phyloP scores from a whole-genome alignment of 1,140 invertebrate species.

The Drosophila murphyi region DNA sequence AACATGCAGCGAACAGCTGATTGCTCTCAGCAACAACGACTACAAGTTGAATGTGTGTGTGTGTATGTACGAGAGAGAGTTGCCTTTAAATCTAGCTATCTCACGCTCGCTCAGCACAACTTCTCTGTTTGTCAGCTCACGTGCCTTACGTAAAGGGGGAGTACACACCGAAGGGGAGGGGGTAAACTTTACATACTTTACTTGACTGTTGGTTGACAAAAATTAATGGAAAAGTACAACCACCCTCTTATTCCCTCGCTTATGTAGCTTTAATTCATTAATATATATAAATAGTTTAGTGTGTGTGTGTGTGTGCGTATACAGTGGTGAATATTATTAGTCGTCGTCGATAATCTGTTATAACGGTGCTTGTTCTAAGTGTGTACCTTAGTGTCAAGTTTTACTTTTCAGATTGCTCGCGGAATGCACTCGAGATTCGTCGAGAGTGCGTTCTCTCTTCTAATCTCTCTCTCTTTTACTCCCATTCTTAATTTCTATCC shows the following conservation, averaged over 20 bases:
- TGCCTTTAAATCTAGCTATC: not conserved
- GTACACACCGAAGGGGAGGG: too few relatives aligned
- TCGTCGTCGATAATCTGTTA: constrained; percentile 24
- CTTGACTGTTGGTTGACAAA: too few relatives aligned
- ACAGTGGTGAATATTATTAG: not conserved
- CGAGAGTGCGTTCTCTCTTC: not conserved
- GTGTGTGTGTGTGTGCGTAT: constrained; percentile 2
- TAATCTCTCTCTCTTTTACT: not conserved
- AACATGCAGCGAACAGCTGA: constrained; percentile 46
- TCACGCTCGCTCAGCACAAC: not conserved
- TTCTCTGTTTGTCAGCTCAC: constrained; percentile 8
- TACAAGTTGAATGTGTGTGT: not conserved
- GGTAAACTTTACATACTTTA: too few relatives aligned
- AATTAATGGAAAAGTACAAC: too few relatives aligned
- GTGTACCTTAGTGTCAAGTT: constrained; percentile 9
- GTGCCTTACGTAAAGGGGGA: constrained; percentile 1
- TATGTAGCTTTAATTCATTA: constrained; percentile 11
- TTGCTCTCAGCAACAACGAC: not conserved
- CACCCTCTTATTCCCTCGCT: too few relatives aligned
- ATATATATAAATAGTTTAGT: not conserved
- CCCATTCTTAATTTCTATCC: not conserved
- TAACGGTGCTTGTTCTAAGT: constrained; percentile 13
- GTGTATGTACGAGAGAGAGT: not conserved
- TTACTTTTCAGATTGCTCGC: constrained; percentile 16
- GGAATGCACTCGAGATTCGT: not conserved